Base-by-base conservation (phyloP, 2,113 vertebrate genomes). In the Ramphastos sulfuratus region DNA sequence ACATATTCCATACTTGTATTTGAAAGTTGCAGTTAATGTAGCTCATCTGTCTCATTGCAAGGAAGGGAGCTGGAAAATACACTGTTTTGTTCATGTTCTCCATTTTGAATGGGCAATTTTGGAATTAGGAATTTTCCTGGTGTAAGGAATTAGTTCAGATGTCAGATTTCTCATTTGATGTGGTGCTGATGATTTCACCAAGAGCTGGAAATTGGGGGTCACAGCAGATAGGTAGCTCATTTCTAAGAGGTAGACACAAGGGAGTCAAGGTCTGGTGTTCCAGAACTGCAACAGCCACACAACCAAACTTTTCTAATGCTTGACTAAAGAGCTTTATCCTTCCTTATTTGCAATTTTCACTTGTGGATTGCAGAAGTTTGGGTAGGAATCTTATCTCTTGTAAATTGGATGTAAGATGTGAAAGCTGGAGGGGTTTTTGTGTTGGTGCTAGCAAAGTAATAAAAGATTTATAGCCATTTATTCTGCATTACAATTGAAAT, bases 1-100 rank as follows among this genome's bases (percentile, higher is more conserved):
- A 94, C 3, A 27, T 94, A 91, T 96, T 94, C 92, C 86, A 89
- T 82, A 15, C 56, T 90, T 50, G 39, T 67, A 59, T 70, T 60
- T 18, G 61, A 30, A 73, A 73, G 90, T 77, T 91, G 70, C 10
- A 93, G 69, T 91, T 95, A 86, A 90, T 90, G 27, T 28, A 65
- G 90, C 80, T 96, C 80, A 42, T 90, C 83, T 96, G 67, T 90
- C 70, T 72, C 11, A 0, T 15, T 82, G 63, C 69, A 52, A 90
- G 74, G 46, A 75, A 89, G 35, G 46, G 60, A 76, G 72, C 60
- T 92, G 85, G 92, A 95, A 95, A 94, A 93, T 70, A 33, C 3
- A 5, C 31, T 48, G 55, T 12, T 77, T 28, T 85, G 74, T 52
- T 87, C 28, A 27, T 78, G 31, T 28, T 73, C 55, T 76, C 5